Percentiles rank a stretch among this genome's conserved stretches.
These are phyloP conservation scores for Blomia tropicalis DNA, from an alignment of 2,888 invertebrate genomes.

Conservation along the genomic window DNA sequence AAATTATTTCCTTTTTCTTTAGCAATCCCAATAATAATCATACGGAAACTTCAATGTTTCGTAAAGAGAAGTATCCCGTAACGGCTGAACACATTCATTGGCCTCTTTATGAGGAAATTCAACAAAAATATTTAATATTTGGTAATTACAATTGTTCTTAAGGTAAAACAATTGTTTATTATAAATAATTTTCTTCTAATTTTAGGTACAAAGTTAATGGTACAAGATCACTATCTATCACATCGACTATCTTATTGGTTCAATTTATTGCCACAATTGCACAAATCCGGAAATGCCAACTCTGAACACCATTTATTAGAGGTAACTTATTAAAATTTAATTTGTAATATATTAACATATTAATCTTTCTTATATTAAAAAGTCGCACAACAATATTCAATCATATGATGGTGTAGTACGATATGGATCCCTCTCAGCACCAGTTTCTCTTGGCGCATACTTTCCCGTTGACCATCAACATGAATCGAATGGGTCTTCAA, in stretches of 20 bases:
- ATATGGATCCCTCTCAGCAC: conserved; percentile 11
- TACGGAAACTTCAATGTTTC: not conserved
- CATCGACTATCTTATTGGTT: conserved; percentile 90
- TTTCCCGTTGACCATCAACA: conserved; percentile 2
- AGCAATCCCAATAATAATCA: conserved; percentile 16
- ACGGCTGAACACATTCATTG: conserved; percentile 47
- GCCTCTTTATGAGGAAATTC: conserved; percentile 33
- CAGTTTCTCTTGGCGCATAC: conserved; percentile 16
- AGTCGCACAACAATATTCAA: conserved; percentile 64
- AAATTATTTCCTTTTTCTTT: not conserved
- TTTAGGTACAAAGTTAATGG: conserved; percentile 67
- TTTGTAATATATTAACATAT: not conserved
- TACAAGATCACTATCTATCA: conserved; percentile 83
- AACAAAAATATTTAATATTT: conserved; percentile 43
- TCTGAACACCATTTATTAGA: conserved; percentile 28
- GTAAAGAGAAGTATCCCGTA: not conserved
- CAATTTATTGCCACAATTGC: conserved; percentile 73
- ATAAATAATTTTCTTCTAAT: not conserved
- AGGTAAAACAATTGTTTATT: not conserved
- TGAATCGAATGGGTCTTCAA: conserved; percentile 6
- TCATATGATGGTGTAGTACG: conserved; percentile 75
- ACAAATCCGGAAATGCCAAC: conserved; percentile 34
- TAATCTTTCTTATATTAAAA: conserved; percentile 38
- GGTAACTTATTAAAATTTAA: not conserved
- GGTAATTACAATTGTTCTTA: conserved; percentile 45